Conservation (phyloP, 2,888 invertebrate species). For the Nemotelus nigrinus region DNA sequence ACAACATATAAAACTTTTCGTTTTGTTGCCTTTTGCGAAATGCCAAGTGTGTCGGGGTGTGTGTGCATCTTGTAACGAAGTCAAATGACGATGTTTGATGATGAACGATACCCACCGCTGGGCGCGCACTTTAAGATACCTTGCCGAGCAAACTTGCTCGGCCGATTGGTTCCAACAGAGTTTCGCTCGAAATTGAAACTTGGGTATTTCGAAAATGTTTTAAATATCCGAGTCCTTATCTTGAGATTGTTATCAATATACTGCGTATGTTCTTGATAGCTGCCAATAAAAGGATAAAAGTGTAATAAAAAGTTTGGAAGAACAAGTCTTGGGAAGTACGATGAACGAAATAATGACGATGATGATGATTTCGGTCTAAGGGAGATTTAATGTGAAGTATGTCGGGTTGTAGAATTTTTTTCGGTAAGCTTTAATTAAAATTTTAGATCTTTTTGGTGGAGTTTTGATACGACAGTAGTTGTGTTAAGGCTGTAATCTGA, state of each 20-base stretch:
- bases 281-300: neutral
- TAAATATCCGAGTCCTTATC: neutral
- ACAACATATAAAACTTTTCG: conserved; percentile 35
- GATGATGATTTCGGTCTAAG: neutral
- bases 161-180: neutral
- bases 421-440: too few relatives aligned
- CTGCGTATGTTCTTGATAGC: neutral
- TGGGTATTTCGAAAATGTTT: neutral
- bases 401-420: neutral
- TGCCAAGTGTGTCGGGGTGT: neutral
- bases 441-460: too few relatives aligned
- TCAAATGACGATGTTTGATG: too few relatives aligned
- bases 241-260: neutral
- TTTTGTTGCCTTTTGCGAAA: conserved; percentile 5
- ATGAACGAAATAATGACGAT: too few relatives aligned
- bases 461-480: too few relatives aligned
- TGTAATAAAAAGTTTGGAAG: neutral
- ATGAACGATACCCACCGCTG: too few relatives aligned
- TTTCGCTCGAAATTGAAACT: neutral
- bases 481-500: too few relatives aligned
- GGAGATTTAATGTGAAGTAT: neutral
- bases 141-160: neutral
- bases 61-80: too few relatives aligned
- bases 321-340: too few relatives aligned
- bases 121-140: too few relatives aligned